phyloP scores from a whole-genome alignment of 2,113 vertebrate species.

The Eubucco bourcierii region DNA sequence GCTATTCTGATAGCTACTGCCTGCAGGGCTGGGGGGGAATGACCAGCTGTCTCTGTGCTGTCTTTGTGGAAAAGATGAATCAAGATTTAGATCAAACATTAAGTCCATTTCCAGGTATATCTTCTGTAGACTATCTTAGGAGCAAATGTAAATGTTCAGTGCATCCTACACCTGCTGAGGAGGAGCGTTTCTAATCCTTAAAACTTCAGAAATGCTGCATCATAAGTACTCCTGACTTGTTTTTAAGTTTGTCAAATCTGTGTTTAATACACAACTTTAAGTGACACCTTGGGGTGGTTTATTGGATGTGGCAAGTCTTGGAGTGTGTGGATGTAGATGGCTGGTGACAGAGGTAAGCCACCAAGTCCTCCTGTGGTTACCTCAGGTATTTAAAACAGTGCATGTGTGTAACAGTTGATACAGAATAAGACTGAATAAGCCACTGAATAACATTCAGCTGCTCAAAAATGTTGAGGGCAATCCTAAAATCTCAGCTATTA shows the following conservation, averaged over 20 bases:
- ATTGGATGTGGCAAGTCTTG: not conserved
- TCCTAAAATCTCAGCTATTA: slow-evolving; percentile 32
- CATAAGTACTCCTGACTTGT: not conserved
- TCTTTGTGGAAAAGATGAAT: not conserved
- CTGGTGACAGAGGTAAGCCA: not conserved
- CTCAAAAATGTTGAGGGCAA: not conserved
- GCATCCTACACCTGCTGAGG: accelerated
- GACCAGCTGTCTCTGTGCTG: not conserved
- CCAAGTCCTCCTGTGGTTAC: not conserved
- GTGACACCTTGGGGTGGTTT: not conserved
- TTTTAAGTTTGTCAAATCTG: too few species aligned
- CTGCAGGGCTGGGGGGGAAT: not conserved
- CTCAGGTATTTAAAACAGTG: too few species aligned
- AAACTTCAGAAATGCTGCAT: not conserved
- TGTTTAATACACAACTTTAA: not conserved
- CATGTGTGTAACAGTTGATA: not conserved
- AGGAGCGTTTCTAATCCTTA: not conserved
- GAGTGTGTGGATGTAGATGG: not conserved
- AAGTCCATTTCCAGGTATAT: not conserved
- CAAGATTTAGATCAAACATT: not conserved
- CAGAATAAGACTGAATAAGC: not conserved
- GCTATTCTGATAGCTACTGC: not conserved
- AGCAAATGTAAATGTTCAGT: not conserved
- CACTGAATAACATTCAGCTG: not conserved
- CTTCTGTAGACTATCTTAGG: not conserved